phyloP scores from a whole-genome alignment of 2,888 invertebrate genomes.

The Acholoe squamosa region DNA sequence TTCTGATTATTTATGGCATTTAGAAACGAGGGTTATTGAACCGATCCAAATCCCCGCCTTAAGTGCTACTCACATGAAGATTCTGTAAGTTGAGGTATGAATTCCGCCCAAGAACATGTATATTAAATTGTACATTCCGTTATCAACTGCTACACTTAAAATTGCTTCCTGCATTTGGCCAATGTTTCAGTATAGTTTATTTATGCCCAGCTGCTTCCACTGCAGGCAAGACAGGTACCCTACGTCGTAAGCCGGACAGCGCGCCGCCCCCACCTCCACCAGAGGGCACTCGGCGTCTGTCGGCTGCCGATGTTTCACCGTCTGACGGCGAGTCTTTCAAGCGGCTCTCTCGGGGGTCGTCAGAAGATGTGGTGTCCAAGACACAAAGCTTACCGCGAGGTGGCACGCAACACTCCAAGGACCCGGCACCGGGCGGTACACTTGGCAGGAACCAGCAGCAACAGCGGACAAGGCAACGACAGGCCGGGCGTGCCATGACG shows the following conservation, averaged over 20 bases:
- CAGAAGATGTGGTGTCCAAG: not conserved
- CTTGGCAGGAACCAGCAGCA: constrained; percentile 8
- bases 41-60: no score
- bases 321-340: not conserved
- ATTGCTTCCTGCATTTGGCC: no score
- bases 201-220: no score
- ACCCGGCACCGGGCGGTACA: not conserved
- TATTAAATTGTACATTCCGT: no score
- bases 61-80: no score
- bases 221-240: not conserved
- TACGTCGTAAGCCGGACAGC: constrained; percentile 30
- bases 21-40: no score
- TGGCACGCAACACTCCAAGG: not conserved
- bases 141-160: no score
- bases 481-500: constrained; percentile 20
- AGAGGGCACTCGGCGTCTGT: not conserved
- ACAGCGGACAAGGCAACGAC: not conserved
- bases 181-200: no score
- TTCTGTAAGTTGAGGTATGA: no score
- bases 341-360: constrained; percentile 11
- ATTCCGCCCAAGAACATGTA: no score
- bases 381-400: constrained; percentile 28
- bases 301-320: constrained; percentile 46
- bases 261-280: constrained; percentile 44
- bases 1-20: no score